Evolutionary conservation across 2,888 invertebrate genomes (phyloP).

Genomic region (Hydraecia micacea): DNA sequence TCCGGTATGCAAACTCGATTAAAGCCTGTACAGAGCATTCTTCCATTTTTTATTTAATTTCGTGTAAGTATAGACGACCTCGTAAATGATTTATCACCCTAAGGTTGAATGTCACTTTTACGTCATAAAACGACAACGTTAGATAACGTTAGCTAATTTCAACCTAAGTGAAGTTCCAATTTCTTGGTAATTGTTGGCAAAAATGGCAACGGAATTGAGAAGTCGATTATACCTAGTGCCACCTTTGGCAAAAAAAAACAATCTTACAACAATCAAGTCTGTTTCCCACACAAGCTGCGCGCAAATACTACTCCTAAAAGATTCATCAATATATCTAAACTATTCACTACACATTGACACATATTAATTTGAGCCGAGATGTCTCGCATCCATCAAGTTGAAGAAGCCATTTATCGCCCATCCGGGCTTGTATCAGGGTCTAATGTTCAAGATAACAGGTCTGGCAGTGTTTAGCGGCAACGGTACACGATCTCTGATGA

Average conservation of each 20-base stretch:
- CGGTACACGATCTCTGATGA: constrained; percentile 62
- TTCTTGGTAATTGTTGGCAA: background rate
- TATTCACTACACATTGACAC: constrained; percentile 42
- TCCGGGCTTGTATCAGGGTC: constrained; percentile 54
- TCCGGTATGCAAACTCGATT: background rate
- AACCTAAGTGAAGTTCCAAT: background rate
- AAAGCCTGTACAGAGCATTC: too few relatives aligned
- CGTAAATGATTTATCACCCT: background rate
- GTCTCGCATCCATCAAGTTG: constrained; percentile 57
- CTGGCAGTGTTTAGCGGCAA: constrained; percentile 59
- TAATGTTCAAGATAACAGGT: constrained; percentile 63
- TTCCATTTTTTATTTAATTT: background rate
- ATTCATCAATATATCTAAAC: constrained; percentile 47
- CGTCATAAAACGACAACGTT: background rate
- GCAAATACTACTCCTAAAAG: constrained; percentile 7
- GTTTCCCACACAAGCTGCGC: background rate
- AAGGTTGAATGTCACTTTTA: background rate
- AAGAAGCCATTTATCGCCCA: constrained; percentile 64
- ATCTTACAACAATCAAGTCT: background rate
- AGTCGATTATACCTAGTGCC: background rate
- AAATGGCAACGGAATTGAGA: background rate
- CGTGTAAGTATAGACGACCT: too few relatives aligned
- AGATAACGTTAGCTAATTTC: background rate
- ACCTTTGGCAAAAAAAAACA: background rate
- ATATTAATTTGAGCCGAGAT: constrained; percentile 55